phyloP scores from a whole-genome alignment of 2,113 vertebrate species.

The Erythrolamprus reginae region DNA sequence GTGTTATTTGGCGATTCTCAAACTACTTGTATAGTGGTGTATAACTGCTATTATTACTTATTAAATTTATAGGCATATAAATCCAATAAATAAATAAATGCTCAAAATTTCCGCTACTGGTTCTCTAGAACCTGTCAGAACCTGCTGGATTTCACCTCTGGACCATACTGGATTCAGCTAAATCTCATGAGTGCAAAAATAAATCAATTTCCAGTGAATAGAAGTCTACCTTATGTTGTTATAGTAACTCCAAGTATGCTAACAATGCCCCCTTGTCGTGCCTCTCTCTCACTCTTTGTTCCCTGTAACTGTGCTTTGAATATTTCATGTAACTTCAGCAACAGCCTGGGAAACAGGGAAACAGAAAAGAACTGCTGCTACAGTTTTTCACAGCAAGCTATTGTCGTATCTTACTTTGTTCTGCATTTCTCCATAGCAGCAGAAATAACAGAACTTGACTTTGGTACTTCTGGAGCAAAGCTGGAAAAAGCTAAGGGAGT shows the following conservation, averaged over 20 bases:
- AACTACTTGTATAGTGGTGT: no score
- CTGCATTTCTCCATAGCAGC: background rate
- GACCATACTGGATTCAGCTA: background rate
- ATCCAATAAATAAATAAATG: no score
- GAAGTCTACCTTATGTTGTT: background rate
- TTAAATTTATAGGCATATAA: no score
- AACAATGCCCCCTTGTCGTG: background rate
- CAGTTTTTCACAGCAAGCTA: background rate
- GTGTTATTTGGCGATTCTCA: no score
- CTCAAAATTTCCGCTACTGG: no score
- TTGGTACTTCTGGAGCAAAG: background rate
- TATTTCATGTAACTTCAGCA: constrained; percentile 7
- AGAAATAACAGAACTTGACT: background rate
- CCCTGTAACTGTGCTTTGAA: background rate
- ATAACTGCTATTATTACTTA: no score
- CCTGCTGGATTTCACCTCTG: no score
- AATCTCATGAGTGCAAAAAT: background rate
- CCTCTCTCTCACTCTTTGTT: background rate
- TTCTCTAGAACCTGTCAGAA: no score
- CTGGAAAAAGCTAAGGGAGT: background rate
- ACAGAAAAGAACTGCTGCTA: background rate
- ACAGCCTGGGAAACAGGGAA: background rate
- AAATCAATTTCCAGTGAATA: background rate
- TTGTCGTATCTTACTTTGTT: background rate
- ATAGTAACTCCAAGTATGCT: background rate